Percentiles rank a stretch among this genome's conserved stretches.
Conservation (phyloP, 2,113 vertebrate genomes). For the Psittacus erithacus region DNA sequence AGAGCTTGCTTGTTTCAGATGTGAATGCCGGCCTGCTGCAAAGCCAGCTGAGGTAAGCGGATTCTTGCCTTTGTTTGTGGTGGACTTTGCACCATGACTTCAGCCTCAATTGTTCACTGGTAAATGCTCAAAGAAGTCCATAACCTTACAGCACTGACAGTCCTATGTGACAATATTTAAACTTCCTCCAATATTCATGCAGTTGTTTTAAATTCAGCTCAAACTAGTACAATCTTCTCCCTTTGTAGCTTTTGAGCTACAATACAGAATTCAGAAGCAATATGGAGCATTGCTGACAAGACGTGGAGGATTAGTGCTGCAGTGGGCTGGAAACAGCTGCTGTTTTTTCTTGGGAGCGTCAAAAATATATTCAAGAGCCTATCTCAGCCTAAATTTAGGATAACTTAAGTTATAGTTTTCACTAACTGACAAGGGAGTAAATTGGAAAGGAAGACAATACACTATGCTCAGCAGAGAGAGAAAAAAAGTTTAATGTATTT, state of each 20-base stretch:
- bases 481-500: background rate
- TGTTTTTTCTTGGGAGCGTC: background rate
- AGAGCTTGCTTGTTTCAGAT: background rate
- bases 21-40: background rate
- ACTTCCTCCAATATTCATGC: background rate
- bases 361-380: background rate
- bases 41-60: slow-evolving; percentile 21
- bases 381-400: slow-evolving; percentile 8
- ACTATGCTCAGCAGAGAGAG: background rate
- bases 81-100: slow-evolving; percentile 1
- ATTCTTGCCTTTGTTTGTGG: slow-evolving; percentile 35
- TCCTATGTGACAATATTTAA: background rate
- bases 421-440: background rate
- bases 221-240: background rate
- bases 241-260: background rate
- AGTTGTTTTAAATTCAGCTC: background rate
- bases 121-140: background rate
- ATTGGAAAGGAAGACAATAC: background rate
- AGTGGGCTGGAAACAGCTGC: slow-evolving; percentile 40
- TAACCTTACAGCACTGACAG: background rate
- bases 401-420: background rate
- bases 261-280: background rate
- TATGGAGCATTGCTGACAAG: background rate
- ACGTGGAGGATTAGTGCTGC: background rate
- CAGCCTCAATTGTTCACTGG: background rate